Conservation (phyloP, 2,113 vertebrate genomes). For the Scytalopus superciliaris region DNA sequence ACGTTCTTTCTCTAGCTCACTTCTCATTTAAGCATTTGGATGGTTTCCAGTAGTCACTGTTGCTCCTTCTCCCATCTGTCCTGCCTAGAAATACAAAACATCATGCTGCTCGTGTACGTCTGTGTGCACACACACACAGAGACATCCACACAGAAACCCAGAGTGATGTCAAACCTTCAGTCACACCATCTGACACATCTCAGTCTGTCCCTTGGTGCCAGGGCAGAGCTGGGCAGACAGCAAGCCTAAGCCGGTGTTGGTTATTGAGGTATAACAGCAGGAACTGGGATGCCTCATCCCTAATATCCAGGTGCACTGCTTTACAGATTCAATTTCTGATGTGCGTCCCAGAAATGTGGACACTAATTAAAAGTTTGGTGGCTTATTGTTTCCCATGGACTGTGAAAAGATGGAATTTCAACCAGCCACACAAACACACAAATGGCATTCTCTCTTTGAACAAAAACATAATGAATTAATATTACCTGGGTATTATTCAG, state of each 20-base stretch:
- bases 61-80: slow-evolving; percentile 34
- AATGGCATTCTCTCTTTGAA: not conserved
- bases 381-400: rapidly evolving
- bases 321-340: not conserved
- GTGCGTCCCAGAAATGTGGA: not conserved
- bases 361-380: not conserved
- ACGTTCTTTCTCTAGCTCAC: not conserved
- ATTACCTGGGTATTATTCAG: not conserved
- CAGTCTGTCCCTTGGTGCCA: rapidly evolving
- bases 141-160: not conserved
- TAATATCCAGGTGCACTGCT: not conserved
- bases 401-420: not conserved
- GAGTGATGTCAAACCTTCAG: not conserved
- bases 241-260: rapidly evolving
- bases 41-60: not conserved
- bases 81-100: not conserved
- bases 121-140: not conserved
- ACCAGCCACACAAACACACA: not conserved
- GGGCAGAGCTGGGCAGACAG: rapidly evolving
- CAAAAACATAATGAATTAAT: not conserved
- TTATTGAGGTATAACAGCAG: rapidly evolving
- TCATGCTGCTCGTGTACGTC: rapidly evolving
- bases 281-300: rapidly evolving
- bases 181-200: rapidly evolving
- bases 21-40: not conserved